Conservation (phyloP, 2,113 vertebrate genomes). For the Jacana jacana region DNA sequence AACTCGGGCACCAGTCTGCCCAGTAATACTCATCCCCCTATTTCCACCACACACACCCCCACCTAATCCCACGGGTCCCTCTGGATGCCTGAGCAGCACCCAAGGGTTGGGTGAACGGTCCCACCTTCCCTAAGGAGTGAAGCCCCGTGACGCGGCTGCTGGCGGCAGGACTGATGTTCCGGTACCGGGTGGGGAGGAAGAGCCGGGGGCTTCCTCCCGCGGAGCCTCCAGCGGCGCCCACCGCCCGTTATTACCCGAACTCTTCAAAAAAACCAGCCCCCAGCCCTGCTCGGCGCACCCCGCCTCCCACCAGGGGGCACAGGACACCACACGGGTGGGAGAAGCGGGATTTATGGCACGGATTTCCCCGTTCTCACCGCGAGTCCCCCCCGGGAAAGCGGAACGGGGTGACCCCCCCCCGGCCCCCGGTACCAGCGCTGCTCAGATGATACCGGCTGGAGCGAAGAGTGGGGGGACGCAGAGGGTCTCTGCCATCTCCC, state of each 20-base stretch:
- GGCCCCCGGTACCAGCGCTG: neutral
- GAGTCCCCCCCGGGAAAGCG: constrained; percentile 17
- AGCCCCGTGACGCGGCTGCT: neutral
- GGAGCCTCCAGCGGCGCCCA: fast-evolving
- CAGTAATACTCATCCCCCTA: neutral
- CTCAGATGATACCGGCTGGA: constrained; percentile 76
- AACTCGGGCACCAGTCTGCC: fast-evolving
- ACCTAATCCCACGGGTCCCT: neutral
- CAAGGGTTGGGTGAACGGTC: fast-evolving
- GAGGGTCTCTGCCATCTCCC: constrained; percentile 75
- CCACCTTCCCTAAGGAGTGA: neutral
- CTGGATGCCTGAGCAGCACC: fast-evolving
- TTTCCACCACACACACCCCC: neutral
- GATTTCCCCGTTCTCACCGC: constrained; percentile 7
- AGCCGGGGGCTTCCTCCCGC: fast-evolving
- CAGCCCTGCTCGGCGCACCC: neutral
- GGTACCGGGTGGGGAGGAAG: fast-evolving
- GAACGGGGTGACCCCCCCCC: neutral
- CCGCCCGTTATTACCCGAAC: neutral
- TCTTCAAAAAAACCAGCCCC: neutral
- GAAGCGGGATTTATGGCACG: constrained; percentile 66
- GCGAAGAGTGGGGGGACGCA: constrained; percentile 67
- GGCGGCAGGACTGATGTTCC: neutral
- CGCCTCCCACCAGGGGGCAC: neutral
- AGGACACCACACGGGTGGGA: neutral